Evolutionary conservation across 1,140 invertebrate species (phyloP).

Genomic region (Magallana angulata): DNA sequence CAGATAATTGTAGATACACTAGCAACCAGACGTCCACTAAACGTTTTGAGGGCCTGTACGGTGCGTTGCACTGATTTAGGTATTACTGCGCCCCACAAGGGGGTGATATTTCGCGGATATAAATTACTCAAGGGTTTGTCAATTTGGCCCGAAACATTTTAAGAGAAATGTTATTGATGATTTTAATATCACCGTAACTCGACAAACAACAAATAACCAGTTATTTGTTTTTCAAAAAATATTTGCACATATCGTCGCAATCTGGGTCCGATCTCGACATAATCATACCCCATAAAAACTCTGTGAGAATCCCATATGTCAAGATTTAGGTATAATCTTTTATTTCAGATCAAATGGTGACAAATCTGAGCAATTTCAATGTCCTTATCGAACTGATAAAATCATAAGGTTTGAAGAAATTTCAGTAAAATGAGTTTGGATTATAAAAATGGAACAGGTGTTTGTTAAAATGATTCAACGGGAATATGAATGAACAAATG

Average conservation of each 20-base stretch:
- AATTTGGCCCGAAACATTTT: slow-evolving; percentile 32
- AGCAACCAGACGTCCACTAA: slow-evolving; percentile 18
- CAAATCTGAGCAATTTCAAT: not conserved
- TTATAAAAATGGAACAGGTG: no score
- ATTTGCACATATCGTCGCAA: not conserved
- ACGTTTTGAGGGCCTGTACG: not conserved
- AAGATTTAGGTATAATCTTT: slow-evolving; percentile 20
- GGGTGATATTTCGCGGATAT: slow-evolving; percentile 9
- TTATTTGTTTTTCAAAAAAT: slow-evolving; percentile 15
- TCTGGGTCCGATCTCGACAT: not conserved
- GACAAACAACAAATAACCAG: not conserved
- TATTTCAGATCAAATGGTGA: not conserved
- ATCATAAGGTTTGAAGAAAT: not conserved
- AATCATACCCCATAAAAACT: not conserved
- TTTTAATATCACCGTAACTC: not conserved
- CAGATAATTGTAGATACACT: slow-evolving; percentile 34
- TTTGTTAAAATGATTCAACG: no score
- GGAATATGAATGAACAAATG: not conserved
- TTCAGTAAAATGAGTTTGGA: not conserved
- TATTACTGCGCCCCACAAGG: not conserved
- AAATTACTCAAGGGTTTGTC: slow-evolving; percentile 18
- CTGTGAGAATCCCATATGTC: not conserved
- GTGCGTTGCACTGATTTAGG: not conserved
- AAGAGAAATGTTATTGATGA: slow-evolving; percentile 34
- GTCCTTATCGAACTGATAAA: not conserved